These are phyloP conservation scores for Leucoraja ocellata DNA, from an alignment of 2,797 vertebrate species.

Conservation along the genomic window DNA sequence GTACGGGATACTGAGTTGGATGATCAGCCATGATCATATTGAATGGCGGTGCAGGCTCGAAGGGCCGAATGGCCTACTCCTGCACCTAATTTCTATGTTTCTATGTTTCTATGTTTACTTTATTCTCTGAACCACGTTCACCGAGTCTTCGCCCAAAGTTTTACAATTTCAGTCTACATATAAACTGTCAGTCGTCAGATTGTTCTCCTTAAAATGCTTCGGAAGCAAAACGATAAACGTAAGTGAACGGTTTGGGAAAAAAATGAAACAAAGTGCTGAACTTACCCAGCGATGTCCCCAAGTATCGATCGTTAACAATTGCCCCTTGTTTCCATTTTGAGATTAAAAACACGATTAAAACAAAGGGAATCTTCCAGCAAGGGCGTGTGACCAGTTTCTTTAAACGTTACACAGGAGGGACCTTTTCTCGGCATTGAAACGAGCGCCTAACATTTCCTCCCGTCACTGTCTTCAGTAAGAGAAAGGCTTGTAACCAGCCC, in stretches of 20 bases:
- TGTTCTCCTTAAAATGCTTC: not conserved
- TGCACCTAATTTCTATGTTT: too few relatives aligned
- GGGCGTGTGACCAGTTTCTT: not conserved
- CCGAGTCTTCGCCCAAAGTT: too few relatives aligned
- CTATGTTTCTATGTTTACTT: too few relatives aligned
- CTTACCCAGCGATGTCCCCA: not conserved
- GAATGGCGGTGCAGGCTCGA: too few relatives aligned
- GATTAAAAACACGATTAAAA: not conserved
- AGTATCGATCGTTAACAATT: not conserved
- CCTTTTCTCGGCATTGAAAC: not conserved
- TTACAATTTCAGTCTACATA: too few relatives aligned
- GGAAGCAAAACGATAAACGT: not conserved
- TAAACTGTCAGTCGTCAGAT: too few relatives aligned
- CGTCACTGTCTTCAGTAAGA: not conserved
- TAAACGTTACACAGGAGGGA: not conserved
- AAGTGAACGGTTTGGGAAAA: not conserved
- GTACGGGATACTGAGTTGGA: too few relatives aligned
- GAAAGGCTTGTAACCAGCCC: not conserved
- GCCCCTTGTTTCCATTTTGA: not conserved
- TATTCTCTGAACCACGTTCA: too few relatives aligned
- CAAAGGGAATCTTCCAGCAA: not conserved
- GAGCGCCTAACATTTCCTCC: not conserved
- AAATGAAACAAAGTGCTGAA: not conserved
- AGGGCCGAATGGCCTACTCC: too few relatives aligned
- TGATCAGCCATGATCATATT: too few relatives aligned